Conservation (phyloP, 1,140 invertebrate genomes). For the Leptopilina clavipes region DNA sequence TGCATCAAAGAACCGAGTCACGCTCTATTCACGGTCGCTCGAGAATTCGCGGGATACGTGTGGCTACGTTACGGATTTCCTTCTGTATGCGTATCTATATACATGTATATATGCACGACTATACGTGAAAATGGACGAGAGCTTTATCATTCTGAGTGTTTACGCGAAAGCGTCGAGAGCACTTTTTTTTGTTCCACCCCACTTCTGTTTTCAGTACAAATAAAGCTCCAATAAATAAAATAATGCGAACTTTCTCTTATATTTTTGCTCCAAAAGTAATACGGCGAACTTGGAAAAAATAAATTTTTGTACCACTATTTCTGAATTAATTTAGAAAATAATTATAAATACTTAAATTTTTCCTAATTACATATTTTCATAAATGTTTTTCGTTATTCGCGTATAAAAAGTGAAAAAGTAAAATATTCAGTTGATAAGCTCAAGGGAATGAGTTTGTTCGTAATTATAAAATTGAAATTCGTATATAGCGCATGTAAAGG, state of each 20-base stretch:
- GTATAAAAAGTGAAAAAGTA: not conserved
- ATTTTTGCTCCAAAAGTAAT: not conserved
- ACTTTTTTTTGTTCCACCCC: not conserved
- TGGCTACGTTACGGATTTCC: conserved; percentile 2
- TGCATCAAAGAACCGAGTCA: conserved; percentile 47
- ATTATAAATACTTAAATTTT: no score
- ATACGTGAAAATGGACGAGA: conserved; percentile 20
- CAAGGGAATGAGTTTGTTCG: not conserved
- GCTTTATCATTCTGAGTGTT: conserved; percentile 28
- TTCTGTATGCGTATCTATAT: not conserved
- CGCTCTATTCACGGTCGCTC: conserved; percentile 51
- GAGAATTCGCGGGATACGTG: conserved; percentile 39
- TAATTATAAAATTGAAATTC: not conserved
- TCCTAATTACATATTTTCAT: not conserved
- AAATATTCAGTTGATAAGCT: not conserved
- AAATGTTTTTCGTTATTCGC: not conserved
- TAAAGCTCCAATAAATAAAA: conserved; percentile 1
- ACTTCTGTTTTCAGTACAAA: not conserved
- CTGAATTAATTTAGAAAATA: no score
- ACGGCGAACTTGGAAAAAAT: no score
- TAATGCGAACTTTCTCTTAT: not conserved
- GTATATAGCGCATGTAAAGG: not conserved
- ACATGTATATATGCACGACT: not conserved
- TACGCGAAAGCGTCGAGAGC: not conserved
- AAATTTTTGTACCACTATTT: no score